A percentile compares a stretch with the other conserved stretches of the same genome.
Conservation (phyloP, 2,888 invertebrate genomes). For the Escarpia spicata region DNA sequence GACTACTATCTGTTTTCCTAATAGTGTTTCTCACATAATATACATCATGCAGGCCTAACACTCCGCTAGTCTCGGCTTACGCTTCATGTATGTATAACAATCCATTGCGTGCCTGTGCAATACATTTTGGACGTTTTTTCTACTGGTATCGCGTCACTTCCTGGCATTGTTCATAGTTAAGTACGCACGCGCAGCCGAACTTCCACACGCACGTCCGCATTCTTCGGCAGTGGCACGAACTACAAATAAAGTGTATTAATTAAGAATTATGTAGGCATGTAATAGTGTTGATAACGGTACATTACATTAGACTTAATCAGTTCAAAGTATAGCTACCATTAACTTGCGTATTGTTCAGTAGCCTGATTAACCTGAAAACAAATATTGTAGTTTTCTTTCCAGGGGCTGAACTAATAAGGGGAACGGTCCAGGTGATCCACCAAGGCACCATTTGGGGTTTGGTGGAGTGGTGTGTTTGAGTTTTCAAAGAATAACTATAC, state of each 20-base stretch:
- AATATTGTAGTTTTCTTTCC: no score
- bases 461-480: no score
- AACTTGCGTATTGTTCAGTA: no score
- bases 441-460: no score
- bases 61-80: background rate
- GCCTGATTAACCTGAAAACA: no score
- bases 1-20: no score
- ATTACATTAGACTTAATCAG: background rate
- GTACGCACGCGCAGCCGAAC: slow-evolving; percentile 18
- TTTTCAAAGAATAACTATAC: no score
- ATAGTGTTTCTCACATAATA: background rate
- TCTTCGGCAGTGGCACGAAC: slow-evolving; percentile 17
- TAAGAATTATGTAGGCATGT: background rate
- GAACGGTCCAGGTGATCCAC: no score
- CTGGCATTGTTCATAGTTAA: slow-evolving; percentile 21
- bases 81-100: background rate
- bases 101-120: background rate
- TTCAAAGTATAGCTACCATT: no score
- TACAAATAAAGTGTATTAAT: background rate
- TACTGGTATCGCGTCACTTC: slow-evolving; percentile 22
- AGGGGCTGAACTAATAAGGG: no score
- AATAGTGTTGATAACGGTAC: background rate
- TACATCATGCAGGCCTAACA: background rate
- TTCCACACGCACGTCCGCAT: slow-evolving; percentile 22
- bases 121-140: background rate